Base-by-base conservation (phyloP, 2,797 vertebrate genomes). In the Manis pentadactyla region DNA sequence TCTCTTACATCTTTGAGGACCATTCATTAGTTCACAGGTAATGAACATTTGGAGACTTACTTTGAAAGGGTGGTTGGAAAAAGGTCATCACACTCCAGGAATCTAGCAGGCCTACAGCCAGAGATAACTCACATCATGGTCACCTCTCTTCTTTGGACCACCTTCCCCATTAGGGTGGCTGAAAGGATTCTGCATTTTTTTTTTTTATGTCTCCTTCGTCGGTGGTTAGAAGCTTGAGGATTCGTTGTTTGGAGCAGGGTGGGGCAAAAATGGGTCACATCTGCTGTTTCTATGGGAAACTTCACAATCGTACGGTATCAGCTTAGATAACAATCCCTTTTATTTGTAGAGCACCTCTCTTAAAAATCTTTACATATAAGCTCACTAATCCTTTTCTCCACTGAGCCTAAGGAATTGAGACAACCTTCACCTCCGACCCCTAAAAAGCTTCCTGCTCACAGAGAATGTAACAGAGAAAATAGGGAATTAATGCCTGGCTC, bases 11-110 rank as follows among this genome's bases (percentile, higher is more conserved):
- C 64, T 96, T 98, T 87, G 99, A 99, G 94, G 93, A 96, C 66
- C 98, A 97, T 69, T 98, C 69, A 94, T 96, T 98, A 49, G 83
- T 98, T 94, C 97, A 98, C 97, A 99, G 98, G 98, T 99, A 98
- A 97, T 83, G 57, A 90, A 92, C 71, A 90, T 78, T 66, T 94
- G 90, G 39, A 64, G 84, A 82, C 57, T 92, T 85, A 61, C 64
- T 95, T 88, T 53, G 57, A 95, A 92, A 79, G 66, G 31, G 82
- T 61, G 53, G 81, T 77, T 46, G 37, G 73, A 39, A 64, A 49
- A 83, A 81, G 61, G 59, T 78, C 57, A 85, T 79, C 29, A 73
- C n/a, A 89, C 17, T 27, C 49, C 27, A 81, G 71, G 81, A 95
- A 93, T 64, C 71, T 66, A 92, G 57, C 2, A 93, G 84, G 87